Evolutionary conservation across 2,113 vertebrate genomes (phyloP), one percentile per base, ranked within the genome.

Genomic region (Pogona vitticeps): DNA sequence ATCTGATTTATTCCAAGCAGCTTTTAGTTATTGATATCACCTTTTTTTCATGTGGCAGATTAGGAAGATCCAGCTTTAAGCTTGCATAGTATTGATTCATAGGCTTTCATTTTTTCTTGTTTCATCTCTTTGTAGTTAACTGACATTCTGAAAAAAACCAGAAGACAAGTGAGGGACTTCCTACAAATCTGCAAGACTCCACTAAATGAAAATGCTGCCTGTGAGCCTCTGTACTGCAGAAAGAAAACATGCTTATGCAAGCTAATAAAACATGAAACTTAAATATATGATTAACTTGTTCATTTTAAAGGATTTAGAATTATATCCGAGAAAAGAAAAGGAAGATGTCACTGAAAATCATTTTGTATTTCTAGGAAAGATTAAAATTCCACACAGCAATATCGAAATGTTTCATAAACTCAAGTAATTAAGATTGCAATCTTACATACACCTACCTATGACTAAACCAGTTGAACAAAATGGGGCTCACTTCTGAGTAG

Each of bases 201-300:
- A 88, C 84, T 92, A 20, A 86, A 86, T 88, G 83, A 23, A 93
- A 79, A 88, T 0, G 6, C 87, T 91, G 88, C 88, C 73, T 85
- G 81, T 88, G 76, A 89, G 79, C 77, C 88, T 90, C 87, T 90
- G 88, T 71, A 76, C 26, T 46, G 40, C 17, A 12, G 40, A 75
- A 59, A 85, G 86, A 70, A 81, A 76, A 88, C 73, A 90, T 76
- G 80, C 84, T 91, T 87, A 94, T 90, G 92, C 86, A 87, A 92
- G 89, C 81, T 88, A 92, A 93, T 91, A 91, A 92, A 94, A 80
- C 80, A 85, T 15, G 15, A 88, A 90, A 84, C 42, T 71, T 89
- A 92, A 93, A 85, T 1, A 52, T 81, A 90, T 86, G 85, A 86
- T 88, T 91, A 75, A 76, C 82, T 90, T 40, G 70, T 15, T 78